Evolutionary conservation across 2,888 invertebrate species (phyloP).

Genomic region (Amblyteles armatorius): DNA sequence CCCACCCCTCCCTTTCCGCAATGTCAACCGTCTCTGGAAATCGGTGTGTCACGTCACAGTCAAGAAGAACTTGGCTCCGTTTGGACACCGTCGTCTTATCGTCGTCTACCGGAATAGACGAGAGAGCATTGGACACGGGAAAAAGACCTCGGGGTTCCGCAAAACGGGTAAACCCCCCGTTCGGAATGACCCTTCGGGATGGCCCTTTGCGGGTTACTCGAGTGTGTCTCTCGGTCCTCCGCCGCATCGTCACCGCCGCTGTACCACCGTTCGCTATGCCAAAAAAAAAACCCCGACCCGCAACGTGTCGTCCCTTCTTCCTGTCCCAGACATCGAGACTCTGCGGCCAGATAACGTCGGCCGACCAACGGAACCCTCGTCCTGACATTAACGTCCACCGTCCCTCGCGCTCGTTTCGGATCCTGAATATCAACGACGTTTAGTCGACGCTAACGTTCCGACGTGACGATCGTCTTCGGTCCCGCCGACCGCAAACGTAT

Average conservation of each 20-base stretch:
- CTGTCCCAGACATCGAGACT: conserved; percentile 70
- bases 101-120: conserved; percentile 14
- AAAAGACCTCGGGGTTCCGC: not conserved
- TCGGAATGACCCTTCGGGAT: conserved; percentile 43
- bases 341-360: conserved; percentile 75
- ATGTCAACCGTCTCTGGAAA: too few relatives aligned
- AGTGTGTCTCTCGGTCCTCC: conserved; percentile 54
- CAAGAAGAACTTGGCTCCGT: conserved; percentile 11
- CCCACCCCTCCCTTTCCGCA: too few relatives aligned
- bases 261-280: conserved; percentile 27
- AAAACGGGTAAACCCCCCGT: conserved; percentile 21
- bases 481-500: conserved; percentile 52
- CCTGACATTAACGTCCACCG: conserved; percentile 76
- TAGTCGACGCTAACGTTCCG: conserved; percentile 65
- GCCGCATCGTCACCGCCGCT: conserved; percentile 42
- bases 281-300: conserved; percentile 19
- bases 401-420: conserved; percentile 75
- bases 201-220: conserved; percentile 62
- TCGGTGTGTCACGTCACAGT: too few relatives aligned
- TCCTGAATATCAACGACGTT: conserved; percentile 80
- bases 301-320: conserved; percentile 41
- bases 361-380: conserved; percentile 74
- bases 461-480: conserved; percentile 55
- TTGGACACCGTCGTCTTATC: not conserved
- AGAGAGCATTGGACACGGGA: conserved; percentile 10